These are phyloP conservation scores for Hypsibius dujardini DNA, from an alignment of 1,140 invertebrate species.

Conservation along the genomic window DNA sequence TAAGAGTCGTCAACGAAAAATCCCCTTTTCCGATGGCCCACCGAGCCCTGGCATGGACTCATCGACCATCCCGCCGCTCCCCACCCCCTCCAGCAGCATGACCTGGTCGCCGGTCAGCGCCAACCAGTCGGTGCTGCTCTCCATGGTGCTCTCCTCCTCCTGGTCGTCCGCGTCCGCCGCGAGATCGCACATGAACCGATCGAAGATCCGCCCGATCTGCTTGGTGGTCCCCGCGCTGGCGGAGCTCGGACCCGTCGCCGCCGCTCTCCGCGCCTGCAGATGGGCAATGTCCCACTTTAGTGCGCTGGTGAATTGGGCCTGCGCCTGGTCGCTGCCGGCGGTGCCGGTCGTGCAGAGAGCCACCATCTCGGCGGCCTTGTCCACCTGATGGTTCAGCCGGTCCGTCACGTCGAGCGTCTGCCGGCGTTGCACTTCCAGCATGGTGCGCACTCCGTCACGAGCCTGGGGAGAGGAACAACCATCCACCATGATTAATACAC, in stretches of 20 bases:
- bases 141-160: too few species aligned
- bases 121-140: too few species aligned
- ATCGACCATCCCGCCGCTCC: too few species aligned
- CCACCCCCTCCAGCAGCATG: too few species aligned
- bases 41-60: too few species aligned
- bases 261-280: neutral
- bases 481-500: neutral
- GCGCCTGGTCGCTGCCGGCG: neutral
- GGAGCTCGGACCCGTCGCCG: neutral
- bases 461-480: slow-evolving; percentile 39
- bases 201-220: neutral
- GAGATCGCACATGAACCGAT: too few species aligned
- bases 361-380: slow-evolving; percentile 45
- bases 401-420: slow-evolving; percentile 71
- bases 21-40: too few species aligned
- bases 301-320: neutral
- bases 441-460: slow-evolving; percentile 76
- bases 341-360: neutral
- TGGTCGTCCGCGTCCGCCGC: too few species aligned
- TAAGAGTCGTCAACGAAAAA: too few species aligned
- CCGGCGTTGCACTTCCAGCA: slow-evolving; percentile 84
- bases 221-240: neutral
- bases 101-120: too few species aligned
- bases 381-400: slow-evolving; percentile 77
- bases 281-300: slow-evolving; percentile 1